phyloP scores from a whole-genome alignment of 1,140 invertebrate species.

The Drosophila trapezifrons region DNA sequence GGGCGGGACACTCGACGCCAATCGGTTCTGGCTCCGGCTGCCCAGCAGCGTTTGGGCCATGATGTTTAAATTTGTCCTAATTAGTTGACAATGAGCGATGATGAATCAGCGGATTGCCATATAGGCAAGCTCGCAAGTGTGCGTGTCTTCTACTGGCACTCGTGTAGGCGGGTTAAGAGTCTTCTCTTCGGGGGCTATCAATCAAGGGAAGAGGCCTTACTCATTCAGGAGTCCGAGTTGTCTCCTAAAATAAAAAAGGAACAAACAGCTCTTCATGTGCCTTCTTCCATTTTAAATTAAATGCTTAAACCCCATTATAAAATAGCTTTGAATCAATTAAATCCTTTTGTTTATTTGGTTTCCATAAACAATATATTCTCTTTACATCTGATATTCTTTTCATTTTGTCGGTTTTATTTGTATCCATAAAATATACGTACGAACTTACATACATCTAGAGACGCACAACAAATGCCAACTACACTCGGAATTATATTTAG shows the following conservation, averaged over 20 bases:
- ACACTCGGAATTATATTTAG: constrained; percentile 48
- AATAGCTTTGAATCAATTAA: background rate
- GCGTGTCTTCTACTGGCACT: background rate
- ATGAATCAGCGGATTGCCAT: constrained; percentile 65
- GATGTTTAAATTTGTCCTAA: constrained; percentile 83
- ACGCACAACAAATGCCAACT: constrained; percentile 76
- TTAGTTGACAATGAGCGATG: constrained; percentile 79
- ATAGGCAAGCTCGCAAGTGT: constrained; percentile 1
- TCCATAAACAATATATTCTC: constrained; percentile 53
- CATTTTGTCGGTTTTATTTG: constrained; percentile 41
- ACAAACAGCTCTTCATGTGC: background rate
- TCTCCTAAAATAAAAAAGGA: too few species aligned
- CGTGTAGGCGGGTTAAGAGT: constrained; percentile 12
- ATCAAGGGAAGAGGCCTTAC: constrained; percentile 21
- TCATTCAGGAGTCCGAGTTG: too few species aligned
- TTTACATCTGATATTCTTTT: constrained; percentile 49
- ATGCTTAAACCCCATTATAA: background rate
- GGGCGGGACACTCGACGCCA: constrained; percentile 8
- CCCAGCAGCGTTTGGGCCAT: constrained; percentile 50
- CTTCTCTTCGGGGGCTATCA: background rate
- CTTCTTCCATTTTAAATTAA: too few species aligned
- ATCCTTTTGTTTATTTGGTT: constrained; percentile 43
- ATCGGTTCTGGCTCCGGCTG: constrained; percentile 14
- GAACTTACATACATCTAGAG: constrained; percentile 68
- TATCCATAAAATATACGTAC: constrained; percentile 73